Conservation (phyloP, 1,140 invertebrate species). For the Globodera ellingtonae region DNA sequence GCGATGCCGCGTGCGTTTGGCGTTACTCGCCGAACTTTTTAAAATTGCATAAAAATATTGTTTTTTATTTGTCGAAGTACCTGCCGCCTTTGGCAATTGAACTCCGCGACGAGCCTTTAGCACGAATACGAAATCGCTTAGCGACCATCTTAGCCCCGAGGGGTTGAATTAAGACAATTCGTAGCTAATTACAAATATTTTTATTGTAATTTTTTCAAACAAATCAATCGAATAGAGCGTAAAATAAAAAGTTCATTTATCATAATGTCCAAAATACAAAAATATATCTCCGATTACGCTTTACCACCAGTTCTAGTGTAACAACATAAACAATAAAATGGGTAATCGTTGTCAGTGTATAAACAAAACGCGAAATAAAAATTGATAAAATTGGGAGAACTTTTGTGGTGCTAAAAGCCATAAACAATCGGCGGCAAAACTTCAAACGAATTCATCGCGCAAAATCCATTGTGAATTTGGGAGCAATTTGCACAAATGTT, state of each 20-base stretch:
- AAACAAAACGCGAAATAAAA: background rate
- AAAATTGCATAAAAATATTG: background rate
- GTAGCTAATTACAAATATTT: no score
- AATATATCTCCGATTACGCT: no score
- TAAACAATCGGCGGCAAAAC: background rate
- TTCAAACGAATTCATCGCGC: conserved; percentile 42
- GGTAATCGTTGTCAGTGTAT: background rate
- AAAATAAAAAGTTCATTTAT: background rate
- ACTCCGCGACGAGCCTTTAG: conserved; percentile 19
- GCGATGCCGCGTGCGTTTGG: conserved; percentile 29
- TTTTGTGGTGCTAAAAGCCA: no score
- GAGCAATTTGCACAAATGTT: conserved; percentile 27
- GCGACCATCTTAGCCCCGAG: background rate
- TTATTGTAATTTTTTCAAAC: background rate
- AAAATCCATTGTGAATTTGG: conserved; percentile 49
- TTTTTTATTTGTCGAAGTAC: background rate
- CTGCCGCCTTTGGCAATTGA: conserved; percentile 3
- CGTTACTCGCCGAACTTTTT: conserved; percentile 36
- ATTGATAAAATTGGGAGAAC: background rate
- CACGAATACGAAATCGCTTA: conserved; percentile 9
- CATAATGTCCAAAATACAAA: no score
- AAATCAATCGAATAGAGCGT: background rate
- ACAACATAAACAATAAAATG: background rate
- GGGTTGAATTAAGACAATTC: no score
- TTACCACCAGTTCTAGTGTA: background rate